Evolutionary conservation across 2,797 vertebrate species (phyloP), one percentile per base, ranked within the genome.

Genomic region (Eulemur coronatus): DNA sequence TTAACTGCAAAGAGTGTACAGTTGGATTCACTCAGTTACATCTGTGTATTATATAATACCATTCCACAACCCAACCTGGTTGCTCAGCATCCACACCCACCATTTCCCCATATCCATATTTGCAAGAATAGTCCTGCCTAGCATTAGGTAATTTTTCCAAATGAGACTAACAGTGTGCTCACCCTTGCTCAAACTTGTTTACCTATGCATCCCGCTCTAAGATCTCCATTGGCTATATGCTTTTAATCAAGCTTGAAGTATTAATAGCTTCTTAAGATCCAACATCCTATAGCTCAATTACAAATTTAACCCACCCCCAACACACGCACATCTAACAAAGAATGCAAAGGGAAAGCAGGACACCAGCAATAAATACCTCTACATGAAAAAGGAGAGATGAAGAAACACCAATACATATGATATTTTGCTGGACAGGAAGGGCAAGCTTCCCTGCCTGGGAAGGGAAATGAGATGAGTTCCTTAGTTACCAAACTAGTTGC

Each of bases 121-220:
- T 94, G 84, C 57, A 97, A 84, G 55, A 81, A 91, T 35, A 22
- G 26, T 87, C 63, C 67, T 79, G 82, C 18, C 82, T 93, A 84
- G 57, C 52, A 55, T 7, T 41, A 75, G 38, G 55, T 41, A 88
- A 85, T 57, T 70, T 94, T 85, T 86, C 59, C 43, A 86, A 69
- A 78, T 81, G 28, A 81, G 59, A 92, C 33, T 48, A 94, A 94
- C 20, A 84, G 82, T 70, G 69, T 2, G 12, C 41, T 95, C 50
- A 84, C 43, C 30, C 57, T 78, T 78, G 12, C 46, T 96, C 69
- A 76, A 69, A 86, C 52, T 63, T 82, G 69, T 89, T 82, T 82
- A 55, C 10, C 35, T 63, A 33, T 86, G 73, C n/a, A 28, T 78
- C 50, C 24, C 76, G 75, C 50, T 82, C 59, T 41, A 48, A 82